A percentile compares a stretch with the other conserved stretches of the same genome.
Evolutionary conservation across 2,113 vertebrate species (phyloP).

Genomic region (Festucalex cinctus): DNA sequence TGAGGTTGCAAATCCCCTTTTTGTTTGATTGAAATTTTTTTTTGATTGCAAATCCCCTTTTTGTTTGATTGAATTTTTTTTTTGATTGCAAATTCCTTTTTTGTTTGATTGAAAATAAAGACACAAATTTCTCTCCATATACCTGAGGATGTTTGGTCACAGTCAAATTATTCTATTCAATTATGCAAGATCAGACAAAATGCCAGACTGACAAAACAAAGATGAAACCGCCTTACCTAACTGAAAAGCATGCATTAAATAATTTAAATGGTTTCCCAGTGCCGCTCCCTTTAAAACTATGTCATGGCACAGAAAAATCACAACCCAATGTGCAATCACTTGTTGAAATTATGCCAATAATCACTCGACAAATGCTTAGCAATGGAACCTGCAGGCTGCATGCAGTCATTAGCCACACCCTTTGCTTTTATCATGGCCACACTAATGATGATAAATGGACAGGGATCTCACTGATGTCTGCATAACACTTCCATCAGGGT

Average conservation of each 20-base stretch:
- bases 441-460: slow-evolving; percentile 11
- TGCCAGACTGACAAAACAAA: not conserved
- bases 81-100: too few relatives aligned
- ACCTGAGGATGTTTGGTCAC: not conserved
- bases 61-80: too few relatives aligned
- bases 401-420: slow-evolving; percentile 36
- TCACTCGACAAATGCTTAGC: slow-evolving; percentile 47
- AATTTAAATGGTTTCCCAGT: not conserved
- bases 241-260: not conserved
- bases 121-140: too few relatives aligned
- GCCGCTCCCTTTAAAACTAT: not conserved
- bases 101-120: too few relatives aligned
- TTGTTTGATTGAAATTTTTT: too few relatives aligned
- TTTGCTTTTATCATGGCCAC: slow-evolving; percentile 17
- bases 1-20: too few relatives aligned
- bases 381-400: slow-evolving; percentile 16
- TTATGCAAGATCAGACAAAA: not conserved
- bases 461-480: not conserved
- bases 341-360: slow-evolving; percentile 33
- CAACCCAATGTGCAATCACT: not conserved
- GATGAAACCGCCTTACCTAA: not conserved
- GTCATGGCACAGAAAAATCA: slow-evolving; percentile 6
- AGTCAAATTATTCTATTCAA: not conserved
- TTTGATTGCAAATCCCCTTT: too few relatives aligned
- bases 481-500: not conserved